These are phyloP conservation scores for Ciconia boyciana DNA, from an alignment of 2,113 vertebrate genomes.

Conservation along the genomic window DNA sequence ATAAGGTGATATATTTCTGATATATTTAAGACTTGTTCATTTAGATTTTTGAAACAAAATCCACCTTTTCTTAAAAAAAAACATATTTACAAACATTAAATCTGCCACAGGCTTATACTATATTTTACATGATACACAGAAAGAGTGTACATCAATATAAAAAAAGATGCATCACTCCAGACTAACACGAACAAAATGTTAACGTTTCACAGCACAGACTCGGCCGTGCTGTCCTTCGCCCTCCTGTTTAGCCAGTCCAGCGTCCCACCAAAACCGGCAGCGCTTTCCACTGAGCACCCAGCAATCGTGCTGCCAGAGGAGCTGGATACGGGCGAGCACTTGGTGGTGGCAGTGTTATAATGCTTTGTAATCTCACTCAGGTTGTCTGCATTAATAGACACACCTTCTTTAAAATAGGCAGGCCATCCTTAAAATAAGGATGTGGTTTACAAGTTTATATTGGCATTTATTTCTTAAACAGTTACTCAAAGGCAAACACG, in stretches of 20 bases:
- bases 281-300: background rate
- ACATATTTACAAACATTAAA: conserved; percentile 83
- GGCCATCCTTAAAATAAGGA: conserved; percentile 52
- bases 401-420: background rate
- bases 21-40: conserved; percentile 76
- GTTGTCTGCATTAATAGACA: background rate
- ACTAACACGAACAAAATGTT: background rate
- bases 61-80: conserved; percentile 74
- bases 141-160: conserved; percentile 36
- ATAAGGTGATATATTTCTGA: conserved; percentile 65
- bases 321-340: background rate
- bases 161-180: conserved; percentile 22
- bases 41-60: conserved; percentile 99
- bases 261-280: background rate
- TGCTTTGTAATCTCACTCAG: background rate
- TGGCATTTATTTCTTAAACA: conserved; percentile 3
- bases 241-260: background rate
- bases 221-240: background rate
- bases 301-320: background rate
- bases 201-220: background rate
- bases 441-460: background rate
- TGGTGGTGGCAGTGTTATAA: background rate
- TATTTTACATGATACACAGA: conserved; percentile 65
- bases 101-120: conserved; percentile 80
- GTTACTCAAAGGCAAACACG: background rate